Conservation (phyloP, 2,797 vertebrate genomes). For the Lepilemur ruficaudatus region DNA sequence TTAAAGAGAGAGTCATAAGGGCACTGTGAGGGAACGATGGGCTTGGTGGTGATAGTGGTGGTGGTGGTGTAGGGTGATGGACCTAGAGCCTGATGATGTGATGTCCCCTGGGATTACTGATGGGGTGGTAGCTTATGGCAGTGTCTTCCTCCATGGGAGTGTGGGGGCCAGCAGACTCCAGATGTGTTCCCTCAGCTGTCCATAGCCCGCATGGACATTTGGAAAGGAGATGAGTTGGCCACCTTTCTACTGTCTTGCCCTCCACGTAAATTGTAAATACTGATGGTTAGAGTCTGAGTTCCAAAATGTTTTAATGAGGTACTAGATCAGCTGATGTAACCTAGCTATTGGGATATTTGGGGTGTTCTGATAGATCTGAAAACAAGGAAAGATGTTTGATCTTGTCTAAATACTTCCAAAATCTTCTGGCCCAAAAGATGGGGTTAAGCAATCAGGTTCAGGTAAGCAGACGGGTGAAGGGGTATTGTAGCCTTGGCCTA, state of each 20-base stretch:
- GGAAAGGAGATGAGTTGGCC: background rate
- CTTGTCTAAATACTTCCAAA: background rate
- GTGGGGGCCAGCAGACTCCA: background rate
- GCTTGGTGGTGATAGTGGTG: background rate
- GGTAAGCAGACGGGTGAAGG: background rate
- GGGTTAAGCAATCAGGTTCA: background rate
- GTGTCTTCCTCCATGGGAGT: background rate
- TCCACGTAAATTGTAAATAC: background rate
- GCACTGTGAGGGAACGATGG: too few relatives aligned
- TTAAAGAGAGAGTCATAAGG: background rate
- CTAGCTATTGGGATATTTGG: background rate
- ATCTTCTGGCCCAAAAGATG: background rate
- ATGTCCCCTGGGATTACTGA: background rate
- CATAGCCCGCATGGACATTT: background rate
- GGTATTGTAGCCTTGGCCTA: background rate
- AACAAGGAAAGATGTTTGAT: background rate
- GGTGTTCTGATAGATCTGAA: background rate
- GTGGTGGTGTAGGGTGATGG: too few relatives aligned
- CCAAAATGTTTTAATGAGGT: background rate
- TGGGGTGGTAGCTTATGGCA: background rate
- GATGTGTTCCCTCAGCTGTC: background rate
- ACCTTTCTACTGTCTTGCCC: background rate
- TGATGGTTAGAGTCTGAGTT: background rate
- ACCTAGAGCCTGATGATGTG: rapidly evolving
- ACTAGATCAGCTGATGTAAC: background rate